phyloP scores from a whole-genome alignment of 2,888 invertebrate genomes.

The Strigamia crassipes region DNA sequence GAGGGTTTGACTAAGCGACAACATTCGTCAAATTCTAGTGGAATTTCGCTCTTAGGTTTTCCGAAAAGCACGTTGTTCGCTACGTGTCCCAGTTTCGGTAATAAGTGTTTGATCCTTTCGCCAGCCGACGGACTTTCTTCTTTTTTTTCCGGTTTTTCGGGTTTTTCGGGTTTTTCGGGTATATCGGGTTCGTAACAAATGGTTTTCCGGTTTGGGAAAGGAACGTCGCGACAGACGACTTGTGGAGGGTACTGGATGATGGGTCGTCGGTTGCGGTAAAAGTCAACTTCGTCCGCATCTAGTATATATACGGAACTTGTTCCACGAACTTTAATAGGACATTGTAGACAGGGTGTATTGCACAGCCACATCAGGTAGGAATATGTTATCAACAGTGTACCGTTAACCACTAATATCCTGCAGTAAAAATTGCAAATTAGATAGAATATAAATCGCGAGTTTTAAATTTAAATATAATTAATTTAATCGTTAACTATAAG shows the following conservation, averaged over 20 bases:
- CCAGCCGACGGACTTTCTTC: neutral
- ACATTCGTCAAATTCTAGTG: neutral
- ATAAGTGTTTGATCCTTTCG: neutral
- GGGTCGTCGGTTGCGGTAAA: neutral
- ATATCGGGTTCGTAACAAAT: neutral
- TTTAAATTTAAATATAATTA: neutral
- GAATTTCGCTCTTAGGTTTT: neutral
- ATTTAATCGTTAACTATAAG: neutral
- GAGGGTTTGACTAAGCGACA: neutral
- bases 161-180: too few relatives aligned
- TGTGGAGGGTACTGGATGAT: neutral
- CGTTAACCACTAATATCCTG: neutral
- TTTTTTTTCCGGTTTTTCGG: neutral
- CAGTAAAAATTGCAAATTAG: neutral
- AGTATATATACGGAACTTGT: neutral
- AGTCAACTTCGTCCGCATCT: neutral
- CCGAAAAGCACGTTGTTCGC: neutral
- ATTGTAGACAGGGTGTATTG: neutral
- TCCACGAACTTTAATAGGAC: neutral
- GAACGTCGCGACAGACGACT: neutral
- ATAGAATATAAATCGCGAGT: neutral
- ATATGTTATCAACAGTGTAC: neutral
- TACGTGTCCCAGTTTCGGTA: neutral
- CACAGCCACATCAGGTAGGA: slow-evolving; percentile 21
- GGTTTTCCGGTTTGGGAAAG: neutral